phyloP scores from a whole-genome alignment of 30 jellyfish, hydroid and myxozoan species.

The Aurelia sp. region DNA sequence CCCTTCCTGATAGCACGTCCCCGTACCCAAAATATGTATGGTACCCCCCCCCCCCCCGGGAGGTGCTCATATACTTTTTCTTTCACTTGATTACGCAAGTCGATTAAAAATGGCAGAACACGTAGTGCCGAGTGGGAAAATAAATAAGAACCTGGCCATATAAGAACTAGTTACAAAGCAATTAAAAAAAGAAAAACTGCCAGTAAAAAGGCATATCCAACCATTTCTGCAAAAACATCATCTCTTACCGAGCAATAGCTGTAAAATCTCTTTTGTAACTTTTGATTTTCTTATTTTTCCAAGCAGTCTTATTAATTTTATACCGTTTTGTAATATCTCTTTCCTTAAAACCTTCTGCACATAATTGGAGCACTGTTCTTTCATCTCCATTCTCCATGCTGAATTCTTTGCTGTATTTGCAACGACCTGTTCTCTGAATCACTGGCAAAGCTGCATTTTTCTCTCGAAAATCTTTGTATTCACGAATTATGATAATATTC shows the following conservation, averaged over 20 bases:
- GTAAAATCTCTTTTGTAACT: slow-evolving; percentile 59
- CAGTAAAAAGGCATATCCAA: too few species aligned
- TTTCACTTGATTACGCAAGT: too few species aligned
- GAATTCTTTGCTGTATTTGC: slow-evolving; percentile 33
- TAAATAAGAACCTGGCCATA: too few species aligned
- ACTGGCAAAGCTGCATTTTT: background rate
- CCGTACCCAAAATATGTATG: too few species aligned
- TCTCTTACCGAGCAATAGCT: slow-evolving; percentile 50
- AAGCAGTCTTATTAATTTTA: background rate
- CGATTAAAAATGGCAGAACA: too few species aligned
- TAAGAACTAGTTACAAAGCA: too few species aligned
- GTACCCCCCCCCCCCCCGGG: too few species aligned
- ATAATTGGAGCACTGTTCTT: slow-evolving; percentile 37
- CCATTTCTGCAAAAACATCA: too few species aligned
- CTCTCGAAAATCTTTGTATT: background rate
- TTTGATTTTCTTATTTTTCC: background rate
- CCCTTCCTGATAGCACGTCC: too few species aligned
- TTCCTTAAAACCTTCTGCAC: slow-evolving; percentile 54
- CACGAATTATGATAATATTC: slow-evolving; percentile 28
- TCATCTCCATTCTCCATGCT: background rate
- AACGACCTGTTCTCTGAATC: background rate
- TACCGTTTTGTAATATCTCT: background rate
- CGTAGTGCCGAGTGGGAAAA: too few species aligned
- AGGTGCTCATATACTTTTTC: too few species aligned
- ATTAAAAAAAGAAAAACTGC: too few species aligned